Base-by-base conservation (phyloP, 1,140 invertebrate genomes). In the Nomia melanderi region DNA sequence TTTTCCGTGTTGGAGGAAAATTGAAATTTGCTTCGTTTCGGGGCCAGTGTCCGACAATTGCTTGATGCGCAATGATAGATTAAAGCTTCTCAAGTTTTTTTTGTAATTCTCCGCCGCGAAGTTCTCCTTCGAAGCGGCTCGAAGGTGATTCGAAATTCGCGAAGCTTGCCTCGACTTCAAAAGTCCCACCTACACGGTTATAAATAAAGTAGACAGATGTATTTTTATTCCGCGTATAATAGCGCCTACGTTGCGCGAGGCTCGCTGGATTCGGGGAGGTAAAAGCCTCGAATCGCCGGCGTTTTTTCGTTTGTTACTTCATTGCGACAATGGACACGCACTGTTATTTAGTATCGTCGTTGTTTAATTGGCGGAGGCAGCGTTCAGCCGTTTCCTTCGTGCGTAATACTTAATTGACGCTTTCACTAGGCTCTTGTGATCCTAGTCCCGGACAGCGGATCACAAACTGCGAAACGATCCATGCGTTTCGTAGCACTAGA, bases 331-430 rank as follows among this genome's bases (percentile, higher is more conserved):
- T 31, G 33, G 33, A 3, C 57, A 23, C n/a, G 5, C 25, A 14
- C 11, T 47, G 31, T 64, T 64, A 47, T 47, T 64, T 44, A 29
- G 23, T 41, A 25, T 25, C 14, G 9, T 33, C 31, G 29, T 14
- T 36, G 36, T 54, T 27, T 53, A 17, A 12, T 36, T 39, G 29
- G 25, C 14, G 39, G 31, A 27, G 17, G n/a, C 14, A 11, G 7
- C 31, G 33, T 33, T 5, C 17, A 27, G 12, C n/a, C n/a, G 14
- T 14, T 53, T 44, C 62, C 25, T 64, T 66, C n/a, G 14, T 31
- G n/a, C 47, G 29, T 53, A 66, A 66, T 25, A 66, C 29, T 66
- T 53, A 41, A 27, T 64, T 41, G 14, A 3, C 27, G 27, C 17
- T 69, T 56, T 23, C 33, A 25, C 23, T 56, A n/a, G 25, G 6